Evolutionary conservation across 2,797 vertebrate genomes (phyloP).

Genomic region (Myoxocephalus aenaeus): DNA sequence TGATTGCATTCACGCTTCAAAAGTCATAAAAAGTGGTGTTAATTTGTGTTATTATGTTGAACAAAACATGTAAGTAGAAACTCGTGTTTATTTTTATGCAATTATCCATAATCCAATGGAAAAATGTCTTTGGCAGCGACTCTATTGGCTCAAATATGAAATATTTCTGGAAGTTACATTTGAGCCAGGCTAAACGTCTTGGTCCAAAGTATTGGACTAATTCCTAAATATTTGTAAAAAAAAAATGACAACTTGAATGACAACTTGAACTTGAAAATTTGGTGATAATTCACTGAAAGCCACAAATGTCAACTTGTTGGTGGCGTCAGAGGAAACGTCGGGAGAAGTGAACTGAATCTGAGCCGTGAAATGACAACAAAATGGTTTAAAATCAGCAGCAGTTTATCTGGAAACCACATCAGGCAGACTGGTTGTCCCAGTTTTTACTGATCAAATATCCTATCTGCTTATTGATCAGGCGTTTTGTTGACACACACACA

Average conservation of each 20-base stretch:
- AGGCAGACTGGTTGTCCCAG: conserved; percentile 48
- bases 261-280: neutral
- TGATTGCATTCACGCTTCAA: no score
- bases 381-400: conserved; percentile 18
- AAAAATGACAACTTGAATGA: no score
- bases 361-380: conserved; percentile 34
- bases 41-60: no score
- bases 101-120: no score
- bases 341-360: neutral
- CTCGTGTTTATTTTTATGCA: no score
- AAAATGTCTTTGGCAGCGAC: no score
- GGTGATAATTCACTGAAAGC: neutral
- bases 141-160: no score
- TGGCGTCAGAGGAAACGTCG: neutral
- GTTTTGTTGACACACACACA: conserved; percentile 27
- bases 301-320: neutral
- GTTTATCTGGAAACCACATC: conserved; percentile 40
- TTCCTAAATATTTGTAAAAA: neutral
- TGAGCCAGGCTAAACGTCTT: no score
- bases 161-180: no score
- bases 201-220: neutral
- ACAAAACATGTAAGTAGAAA: no score
- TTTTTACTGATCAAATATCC: conserved; percentile 58
- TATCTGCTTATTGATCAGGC: conserved; percentile 59
- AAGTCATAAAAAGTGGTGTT: no score